These are phyloP conservation scores for Mactra quadrangularis DNA, from an alignment of 1,140 invertebrate species.

Conservation along the genomic window DNA sequence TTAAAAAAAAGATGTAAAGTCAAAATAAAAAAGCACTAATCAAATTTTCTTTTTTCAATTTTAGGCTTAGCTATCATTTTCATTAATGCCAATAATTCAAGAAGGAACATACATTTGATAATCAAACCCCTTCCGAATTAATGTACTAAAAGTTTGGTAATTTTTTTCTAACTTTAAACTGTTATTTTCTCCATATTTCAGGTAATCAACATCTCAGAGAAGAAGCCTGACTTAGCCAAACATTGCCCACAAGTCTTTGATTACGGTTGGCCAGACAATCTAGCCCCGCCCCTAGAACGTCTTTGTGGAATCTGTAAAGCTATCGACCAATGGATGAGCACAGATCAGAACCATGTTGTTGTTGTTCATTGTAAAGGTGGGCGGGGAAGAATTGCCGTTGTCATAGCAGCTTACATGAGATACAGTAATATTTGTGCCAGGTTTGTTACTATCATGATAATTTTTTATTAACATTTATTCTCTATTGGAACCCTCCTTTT, in stretches of 20 bases:
- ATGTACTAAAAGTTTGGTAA: too few species aligned
- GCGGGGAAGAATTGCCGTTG: constrained; percentile 89
- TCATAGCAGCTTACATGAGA: constrained; percentile 96
- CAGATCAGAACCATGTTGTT: constrained; percentile 90
- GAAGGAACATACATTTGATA: too few species aligned
- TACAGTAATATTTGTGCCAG: constrained; percentile 95
- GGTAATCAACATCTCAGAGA: constrained; percentile 91
- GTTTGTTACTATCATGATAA: constrained; percentile 74
- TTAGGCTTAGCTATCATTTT: too few species aligned
- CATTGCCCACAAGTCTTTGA: constrained; percentile 85
- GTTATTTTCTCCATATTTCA: too few species aligned
- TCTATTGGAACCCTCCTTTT: not conserved
- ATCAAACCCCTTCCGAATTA: too few species aligned
- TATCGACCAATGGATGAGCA: constrained; percentile 94
- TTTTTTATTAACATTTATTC: not conserved
- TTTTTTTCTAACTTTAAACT: too few species aligned
- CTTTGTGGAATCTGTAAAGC: constrained; percentile 96
- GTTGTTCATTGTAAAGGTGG: constrained; percentile 94
- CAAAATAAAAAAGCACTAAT: too few species aligned
- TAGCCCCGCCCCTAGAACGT: constrained; percentile 94
- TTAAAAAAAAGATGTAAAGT: too few species aligned
- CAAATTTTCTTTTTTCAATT: too few species aligned
- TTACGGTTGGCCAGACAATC: constrained; percentile 92
- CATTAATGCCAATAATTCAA: too few species aligned
- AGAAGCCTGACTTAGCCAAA: constrained; percentile 86